phyloP scores from a whole-genome alignment of 2,113 vertebrate species.

The Oncorhynchus mykiss region DNA sequence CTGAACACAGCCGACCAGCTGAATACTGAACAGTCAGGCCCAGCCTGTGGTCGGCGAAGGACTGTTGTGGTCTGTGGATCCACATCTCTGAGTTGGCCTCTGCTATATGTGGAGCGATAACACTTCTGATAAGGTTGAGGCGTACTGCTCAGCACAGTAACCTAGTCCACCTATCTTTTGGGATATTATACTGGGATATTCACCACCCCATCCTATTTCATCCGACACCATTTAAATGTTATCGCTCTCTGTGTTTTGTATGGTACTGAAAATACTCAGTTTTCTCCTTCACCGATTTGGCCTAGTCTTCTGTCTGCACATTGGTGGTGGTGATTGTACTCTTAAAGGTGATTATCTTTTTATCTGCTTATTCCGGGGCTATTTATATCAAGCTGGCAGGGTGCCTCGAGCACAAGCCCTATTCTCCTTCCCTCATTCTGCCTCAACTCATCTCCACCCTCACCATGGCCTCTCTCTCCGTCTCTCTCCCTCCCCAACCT shows the following conservation, averaged over 20 bases:
- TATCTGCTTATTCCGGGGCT: slow-evolving; percentile 35
- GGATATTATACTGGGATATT: neutral
- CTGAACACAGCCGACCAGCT: slow-evolving; percentile 29
- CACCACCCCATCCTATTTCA: neutral
- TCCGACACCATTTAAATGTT: too few relatives aligned
- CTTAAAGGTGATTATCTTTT: slow-evolving; percentile 24
- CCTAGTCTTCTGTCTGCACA: neutral
- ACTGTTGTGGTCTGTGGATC: neutral
- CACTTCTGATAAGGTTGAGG: neutral
- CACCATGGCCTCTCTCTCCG: slow-evolving; percentile 6
- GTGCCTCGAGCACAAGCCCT: slow-evolving; percentile 38
- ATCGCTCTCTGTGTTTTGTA: neutral
- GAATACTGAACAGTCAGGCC: slow-evolving; percentile 36
- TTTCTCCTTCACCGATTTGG: neutral
- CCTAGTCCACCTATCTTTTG: neutral
- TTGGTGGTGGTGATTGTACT: slow-evolving; percentile 12
- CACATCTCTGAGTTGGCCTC: neutral
- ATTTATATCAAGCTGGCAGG: slow-evolving; percentile 54
- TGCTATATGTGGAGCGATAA: neutral
- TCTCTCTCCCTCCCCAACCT: slow-evolving; percentile 5
- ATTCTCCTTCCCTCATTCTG: slow-evolving; percentile 6
- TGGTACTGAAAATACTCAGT: neutral
- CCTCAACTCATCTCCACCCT: slow-evolving; percentile 19
- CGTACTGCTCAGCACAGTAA: neutral
- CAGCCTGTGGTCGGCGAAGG: neutral